Base-by-base conservation (phyloP, 2,113 vertebrate genomes). In the Crotalus tigris region DNA sequence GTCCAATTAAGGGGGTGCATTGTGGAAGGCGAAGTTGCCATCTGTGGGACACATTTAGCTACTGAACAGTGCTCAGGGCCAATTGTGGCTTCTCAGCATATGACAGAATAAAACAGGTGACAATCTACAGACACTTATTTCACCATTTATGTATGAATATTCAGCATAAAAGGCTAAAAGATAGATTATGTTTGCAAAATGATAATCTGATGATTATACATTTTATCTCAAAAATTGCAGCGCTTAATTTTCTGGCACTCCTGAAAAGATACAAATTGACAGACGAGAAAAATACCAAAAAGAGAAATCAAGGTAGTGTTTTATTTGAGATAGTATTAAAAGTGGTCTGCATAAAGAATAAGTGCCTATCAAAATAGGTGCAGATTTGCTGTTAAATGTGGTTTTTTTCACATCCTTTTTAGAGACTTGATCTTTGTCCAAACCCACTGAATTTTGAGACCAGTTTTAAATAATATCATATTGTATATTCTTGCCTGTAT, bases 401-500 rank as follows among this genome's bases (percentile, higher is more conserved):
- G 5, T 9, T 81, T 39, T 39, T 9, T 81, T 6, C 6, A 0
- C 33, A 81, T 81, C 33, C 15, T 81, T 17, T 75, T 33, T 39
- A 75, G 69, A 75, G n/a, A 24, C 46, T 49, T 86, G 46, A 61
- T 23, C 46, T 92, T 88, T 26, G 24, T 57, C 5, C 61, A 57
- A 24, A 26, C 29, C 24, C 33, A n/a, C 26, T 75, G 51, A 4
- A 49, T 44, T 86, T 55, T 58, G 10, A 12, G 0, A 0, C 5
- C 61, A 0, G 0, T 0, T 4, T 26, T 0, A 9, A 10, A 64
- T 51, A 44, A 85, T 2, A 85, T 1, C 19, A 15, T 1, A 0
- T 87, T 2, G 17, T 3, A 3, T 23, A 75, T 26, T 69, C 53
- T 95, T 98, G 99, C 99, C 99, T 95, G 99, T 98, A 96, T 99